Evolutionary conservation across 2,888 invertebrate genomes (phyloP).

Genomic region (Hypselothyrea guttata): DNA sequence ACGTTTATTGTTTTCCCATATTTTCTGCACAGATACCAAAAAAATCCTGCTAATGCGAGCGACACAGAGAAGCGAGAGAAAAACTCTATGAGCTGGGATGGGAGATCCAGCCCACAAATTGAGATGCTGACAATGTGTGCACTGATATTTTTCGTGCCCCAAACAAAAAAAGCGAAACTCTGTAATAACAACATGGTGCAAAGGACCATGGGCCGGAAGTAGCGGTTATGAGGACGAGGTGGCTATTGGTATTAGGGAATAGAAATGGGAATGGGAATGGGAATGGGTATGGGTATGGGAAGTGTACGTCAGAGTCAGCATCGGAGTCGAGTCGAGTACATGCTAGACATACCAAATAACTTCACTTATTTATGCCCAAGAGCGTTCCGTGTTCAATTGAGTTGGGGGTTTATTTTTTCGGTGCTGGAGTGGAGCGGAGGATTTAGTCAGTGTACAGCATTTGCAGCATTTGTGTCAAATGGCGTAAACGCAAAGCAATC

Average conservation of each 20-base stretch:
- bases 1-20: conserved; percentile 72
- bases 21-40: conserved; percentile 46
- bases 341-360: conserved; percentile 71
- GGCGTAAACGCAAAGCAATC: conserved; percentile 73
- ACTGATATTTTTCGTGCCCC: conserved; percentile 37
- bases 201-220: neutral
- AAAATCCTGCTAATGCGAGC: conserved; percentile 51
- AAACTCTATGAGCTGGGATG: neutral
- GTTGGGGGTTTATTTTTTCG: conserved; percentile 3
- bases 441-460: conserved; percentile 23
- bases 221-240: neutral
- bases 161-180: conserved; percentile 34
- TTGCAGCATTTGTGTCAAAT: conserved; percentile 62
- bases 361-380: conserved; percentile 63
- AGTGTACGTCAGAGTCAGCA: conserved; percentile 5
- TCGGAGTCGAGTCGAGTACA: conserved; percentile 47
- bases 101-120: conserved; percentile 39
- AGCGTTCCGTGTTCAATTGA: conserved; percentile 26
- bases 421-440: neutral
- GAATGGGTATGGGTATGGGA: no score
- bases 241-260: neutral
- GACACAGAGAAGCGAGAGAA: conserved; percentile 21
- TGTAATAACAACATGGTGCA: conserved; percentile 47
- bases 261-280: no score
- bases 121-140: conserved; percentile 73